Conservation (phyloP, 1,140 invertebrate genomes). For the Procambarus virginalis region DNA sequence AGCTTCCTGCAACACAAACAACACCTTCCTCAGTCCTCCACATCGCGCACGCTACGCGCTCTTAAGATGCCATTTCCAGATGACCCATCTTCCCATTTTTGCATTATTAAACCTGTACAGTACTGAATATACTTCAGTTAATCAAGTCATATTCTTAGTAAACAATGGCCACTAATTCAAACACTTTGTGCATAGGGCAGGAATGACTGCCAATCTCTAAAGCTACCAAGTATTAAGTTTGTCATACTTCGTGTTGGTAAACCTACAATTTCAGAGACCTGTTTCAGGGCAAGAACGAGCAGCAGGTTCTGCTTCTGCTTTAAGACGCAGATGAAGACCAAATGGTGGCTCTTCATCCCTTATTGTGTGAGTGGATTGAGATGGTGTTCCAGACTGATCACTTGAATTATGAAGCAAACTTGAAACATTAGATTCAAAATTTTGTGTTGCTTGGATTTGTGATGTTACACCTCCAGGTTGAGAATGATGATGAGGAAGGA, state of each 20-base stretch:
- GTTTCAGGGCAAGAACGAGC: constrained; percentile 24
- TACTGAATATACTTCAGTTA: not conserved
- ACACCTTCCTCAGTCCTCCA: constrained; percentile 58
- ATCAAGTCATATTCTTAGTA: not conserved
- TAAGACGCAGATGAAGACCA: constrained; percentile 57
- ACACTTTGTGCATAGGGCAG: not conserved
- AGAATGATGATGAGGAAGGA: constrained; percentile 14
- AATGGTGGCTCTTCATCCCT: constrained; percentile 49
- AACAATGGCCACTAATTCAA: constrained; percentile 4
- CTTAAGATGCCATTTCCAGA: not conserved
- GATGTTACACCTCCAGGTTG: not conserved
- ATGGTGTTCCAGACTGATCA: not conserved
- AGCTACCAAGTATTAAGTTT: not conserved
- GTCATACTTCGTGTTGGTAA: not conserved
- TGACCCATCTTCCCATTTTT: not conserved
- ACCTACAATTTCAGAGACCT: constrained; percentile 25
- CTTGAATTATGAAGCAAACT: constrained; percentile 34
- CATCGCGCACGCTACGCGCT: constrained; percentile 2
- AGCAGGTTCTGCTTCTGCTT: constrained; percentile 36
- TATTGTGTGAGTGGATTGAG: not conserved
- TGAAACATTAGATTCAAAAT: constrained; percentile 33
- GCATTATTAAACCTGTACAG: not conserved
- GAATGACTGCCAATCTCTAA: not conserved
- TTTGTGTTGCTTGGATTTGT: constrained; percentile 28
- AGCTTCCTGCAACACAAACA: constrained; percentile 66